Evolutionary conservation across 2,888 invertebrate species (phyloP).

Genomic region (Suillia variegata): DNA sequence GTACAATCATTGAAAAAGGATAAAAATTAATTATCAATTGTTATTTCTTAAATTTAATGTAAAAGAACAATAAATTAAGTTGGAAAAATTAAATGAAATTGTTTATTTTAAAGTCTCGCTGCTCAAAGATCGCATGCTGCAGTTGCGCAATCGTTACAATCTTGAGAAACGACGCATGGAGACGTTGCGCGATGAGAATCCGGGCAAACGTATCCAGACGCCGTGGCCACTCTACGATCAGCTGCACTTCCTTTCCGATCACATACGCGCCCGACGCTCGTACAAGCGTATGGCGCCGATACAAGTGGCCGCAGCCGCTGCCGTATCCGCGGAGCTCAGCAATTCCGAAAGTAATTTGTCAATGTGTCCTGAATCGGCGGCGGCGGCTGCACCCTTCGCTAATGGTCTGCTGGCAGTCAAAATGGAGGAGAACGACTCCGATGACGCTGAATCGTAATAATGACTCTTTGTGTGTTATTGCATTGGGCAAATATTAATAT

Average conservation of each 20-base stretch:
- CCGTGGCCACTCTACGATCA: constrained; percentile 60
- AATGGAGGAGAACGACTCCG: constrained; percentile 35
- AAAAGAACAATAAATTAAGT: too few relatives aligned
- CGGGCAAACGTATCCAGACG: constrained; percentile 43
- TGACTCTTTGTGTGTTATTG: neutral
- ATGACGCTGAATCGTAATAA: constrained; percentile 31
- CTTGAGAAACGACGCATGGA: constrained; percentile 61
- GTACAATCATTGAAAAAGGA: too few relatives aligned
- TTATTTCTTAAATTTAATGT: too few relatives aligned
- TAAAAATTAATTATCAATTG: too few relatives aligned
- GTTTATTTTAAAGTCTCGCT: constrained; percentile 45
- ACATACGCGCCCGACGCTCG: constrained; percentile 58
- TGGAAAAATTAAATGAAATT: too few relatives aligned
- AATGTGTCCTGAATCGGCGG: constrained; percentile 15
- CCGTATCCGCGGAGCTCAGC: constrained; percentile 7
- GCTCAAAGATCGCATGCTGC: constrained; percentile 60
- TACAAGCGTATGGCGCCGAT: constrained; percentile 51
- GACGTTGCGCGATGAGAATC: constrained; percentile 44
- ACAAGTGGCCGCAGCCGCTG: constrained; percentile 16
- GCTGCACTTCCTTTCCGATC: constrained; percentile 57
- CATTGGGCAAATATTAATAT: neutral
- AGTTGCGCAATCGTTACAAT: constrained; percentile 61
- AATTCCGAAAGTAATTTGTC: constrained; percentile 29
- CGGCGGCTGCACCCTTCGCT: neutral
- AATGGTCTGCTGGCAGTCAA: constrained; percentile 40